phyloP scores from a whole-genome alignment of 2,113 vertebrate species.

The Symphodus melops region DNA sequence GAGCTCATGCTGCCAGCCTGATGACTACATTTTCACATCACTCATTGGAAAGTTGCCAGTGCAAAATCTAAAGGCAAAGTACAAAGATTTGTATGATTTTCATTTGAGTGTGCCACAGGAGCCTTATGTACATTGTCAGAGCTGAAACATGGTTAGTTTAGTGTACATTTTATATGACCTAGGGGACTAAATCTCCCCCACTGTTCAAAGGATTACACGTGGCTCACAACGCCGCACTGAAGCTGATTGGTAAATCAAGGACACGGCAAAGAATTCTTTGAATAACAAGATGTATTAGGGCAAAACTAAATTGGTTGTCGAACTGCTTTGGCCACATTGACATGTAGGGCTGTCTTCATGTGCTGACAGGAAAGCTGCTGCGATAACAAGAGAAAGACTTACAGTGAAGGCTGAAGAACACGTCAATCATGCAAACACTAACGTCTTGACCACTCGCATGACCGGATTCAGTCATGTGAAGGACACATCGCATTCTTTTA shows the following conservation, averaged over 20 bases:
- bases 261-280: neutral
- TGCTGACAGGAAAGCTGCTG: neutral
- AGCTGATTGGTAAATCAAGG: neutral
- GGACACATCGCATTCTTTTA: neutral
- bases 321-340: neutral
- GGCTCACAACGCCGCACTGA: constrained; percentile 18
- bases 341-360: neutral
- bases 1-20: neutral
- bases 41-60: neutral
- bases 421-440: neutral
- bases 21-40: constrained; percentile 5
- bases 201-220: constrained; percentile 34
- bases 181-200: neutral
- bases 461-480: neutral
- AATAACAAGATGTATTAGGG: neutral
- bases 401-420: neutral
- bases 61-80: constrained; percentile 11
- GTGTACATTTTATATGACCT: constrained; percentile 28
- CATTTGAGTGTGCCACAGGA: constrained; percentile 14
- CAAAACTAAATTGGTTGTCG: neutral
- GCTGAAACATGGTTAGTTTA: constrained; percentile 23
- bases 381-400: neutral
- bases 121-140: constrained; percentile 7
- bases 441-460: neutral
- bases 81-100: constrained; percentile 19